Conservation (phyloP, 2,888 invertebrate genomes). For the Harmothoe impar region DNA sequence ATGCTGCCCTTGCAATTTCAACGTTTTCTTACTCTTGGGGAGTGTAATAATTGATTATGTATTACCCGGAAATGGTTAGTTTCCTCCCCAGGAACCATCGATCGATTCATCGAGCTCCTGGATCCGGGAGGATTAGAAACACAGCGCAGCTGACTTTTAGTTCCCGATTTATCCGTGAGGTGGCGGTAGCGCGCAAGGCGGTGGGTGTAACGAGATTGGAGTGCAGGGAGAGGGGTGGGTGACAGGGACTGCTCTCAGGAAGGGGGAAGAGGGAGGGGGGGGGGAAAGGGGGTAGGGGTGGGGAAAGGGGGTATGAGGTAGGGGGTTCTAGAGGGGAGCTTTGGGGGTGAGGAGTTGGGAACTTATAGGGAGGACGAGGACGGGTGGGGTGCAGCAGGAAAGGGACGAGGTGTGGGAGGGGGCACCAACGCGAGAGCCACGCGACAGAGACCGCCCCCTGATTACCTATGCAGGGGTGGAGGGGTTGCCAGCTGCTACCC, state of each 20-base stretch:
- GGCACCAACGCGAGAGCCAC: slow-evolving; percentile 48
- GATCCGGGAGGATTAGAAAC: slow-evolving; percentile 1
- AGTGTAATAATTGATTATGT: not conserved
- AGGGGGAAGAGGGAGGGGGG: no score
- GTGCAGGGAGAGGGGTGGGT: no score
- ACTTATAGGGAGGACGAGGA: not conserved
- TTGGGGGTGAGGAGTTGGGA: not conserved
- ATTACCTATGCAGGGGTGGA: slow-evolving; percentile 50
- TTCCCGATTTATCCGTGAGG: slow-evolving; percentile 27
- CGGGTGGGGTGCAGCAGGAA: not conserved
- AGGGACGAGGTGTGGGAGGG: not conserved
- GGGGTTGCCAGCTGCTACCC: slow-evolving; percentile 54
- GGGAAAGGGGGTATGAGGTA: not conserved
- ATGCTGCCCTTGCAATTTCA: not conserved
- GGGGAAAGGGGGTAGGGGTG: not conserved
- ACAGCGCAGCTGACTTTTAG: slow-evolving; percentile 46
- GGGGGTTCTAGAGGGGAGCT: not conserved
- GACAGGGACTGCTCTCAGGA: no score
- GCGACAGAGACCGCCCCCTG: slow-evolving; percentile 56
- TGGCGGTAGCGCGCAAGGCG: slow-evolving; percentile 56
- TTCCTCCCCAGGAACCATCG: not conserved
- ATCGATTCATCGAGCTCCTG: slow-evolving; percentile 28
- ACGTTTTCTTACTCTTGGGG: not conserved
- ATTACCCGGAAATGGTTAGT: slow-evolving; percentile 13
- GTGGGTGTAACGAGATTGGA: not conserved